Base-by-base conservation (phyloP, 2,888 invertebrate genomes). In the Cecidostiba fungosa region DNA sequence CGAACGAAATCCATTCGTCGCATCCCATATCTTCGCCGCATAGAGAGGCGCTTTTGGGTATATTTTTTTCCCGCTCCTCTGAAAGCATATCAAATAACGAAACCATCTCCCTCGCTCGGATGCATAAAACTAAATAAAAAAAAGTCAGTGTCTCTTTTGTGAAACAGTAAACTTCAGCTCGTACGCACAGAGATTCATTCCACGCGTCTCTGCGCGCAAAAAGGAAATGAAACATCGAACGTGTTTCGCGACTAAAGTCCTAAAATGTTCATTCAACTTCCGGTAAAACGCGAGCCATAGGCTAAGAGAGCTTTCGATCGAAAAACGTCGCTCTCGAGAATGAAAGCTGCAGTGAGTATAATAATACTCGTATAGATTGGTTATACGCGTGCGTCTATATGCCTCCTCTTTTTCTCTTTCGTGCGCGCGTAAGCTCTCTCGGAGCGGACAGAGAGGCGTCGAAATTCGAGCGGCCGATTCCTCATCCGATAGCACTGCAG, bases 81-180 rank as follows among this genome's bases (percentile, higher is more conserved):
- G 54, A 29, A 70, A 77, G 59, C 77, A n/a, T 77, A 82, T 77
- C 82, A 47, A 76, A 82, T 82, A 76, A 69, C 72, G 39, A 29
- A 29, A 6, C 29, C 5, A 5, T 14, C 70, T 19, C 19, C 1
- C 19, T 39, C 39, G 16, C n/a, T 10, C 39, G 39, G 1, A 32
- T 19, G 32, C 36, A 12, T 19, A 43, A 76, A 8, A 5, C 0
- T 43, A 82, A 82, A 36, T 23, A 32, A 62, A 32, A 47, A 74
- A 23, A 2, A 72, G 12, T 0, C 66, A 14, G 62, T 77, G 59
- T 47, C 77, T 47, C 77, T 69, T 66, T 66, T 77, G 76, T 77
- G 39, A 69, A 66, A 29, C 66, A 66, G 26, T 66, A 66, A 66
- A 66, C 66, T 3, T n/a, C 59, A 23, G 8, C 14, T 23, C 59